These are phyloP conservation scores for Danio tinwini DNA, from an alignment of 2,797 vertebrate species.

Conservation along the genomic window DNA sequence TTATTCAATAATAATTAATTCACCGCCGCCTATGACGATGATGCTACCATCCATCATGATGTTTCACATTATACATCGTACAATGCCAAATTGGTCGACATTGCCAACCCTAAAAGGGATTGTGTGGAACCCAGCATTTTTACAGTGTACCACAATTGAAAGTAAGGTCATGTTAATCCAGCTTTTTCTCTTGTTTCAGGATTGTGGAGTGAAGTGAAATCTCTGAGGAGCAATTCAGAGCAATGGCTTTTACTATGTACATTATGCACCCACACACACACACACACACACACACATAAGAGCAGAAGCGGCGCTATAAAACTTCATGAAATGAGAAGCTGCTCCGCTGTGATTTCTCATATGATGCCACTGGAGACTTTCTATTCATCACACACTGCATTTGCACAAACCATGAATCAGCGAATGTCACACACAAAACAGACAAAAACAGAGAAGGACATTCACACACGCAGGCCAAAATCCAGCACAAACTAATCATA, in stretches of 20 bases:
- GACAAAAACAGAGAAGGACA: constrained; percentile 43
- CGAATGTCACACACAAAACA: constrained; percentile 47
- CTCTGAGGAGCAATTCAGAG: constrained; percentile 68
- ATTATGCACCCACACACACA: constrained; percentile 65
- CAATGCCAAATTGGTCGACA: too few relatives aligned
- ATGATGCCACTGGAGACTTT: constrained; percentile 53
- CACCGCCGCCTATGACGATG: too few relatives aligned
- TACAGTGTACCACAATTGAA: too few relatives aligned
- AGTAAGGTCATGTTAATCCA: constrained; percentile 32
- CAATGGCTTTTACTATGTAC: constrained; percentile 68
- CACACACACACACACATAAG: constrained; percentile 27
- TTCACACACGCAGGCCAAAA: constrained; percentile 22
- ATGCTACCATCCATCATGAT: too few relatives aligned
- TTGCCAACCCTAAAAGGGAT: too few relatives aligned
- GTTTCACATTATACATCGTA: too few relatives aligned
- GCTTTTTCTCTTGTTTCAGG: constrained; percentile 23
- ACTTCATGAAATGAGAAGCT: constrained; percentile 44
- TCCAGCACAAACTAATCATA: background rate
- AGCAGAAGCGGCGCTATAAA: constrained; percentile 38
- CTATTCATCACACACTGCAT: constrained; percentile 60
- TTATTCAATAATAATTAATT: too few relatives aligned
- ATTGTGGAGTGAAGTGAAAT: constrained; percentile 55
- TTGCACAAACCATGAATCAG: constrained; percentile 57
- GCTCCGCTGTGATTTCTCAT: constrained; percentile 55
- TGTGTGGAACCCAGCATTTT: too few relatives aligned